Base-by-base conservation (phyloP, 2,113 vertebrate species). In the Nibea albiflora region DNA sequence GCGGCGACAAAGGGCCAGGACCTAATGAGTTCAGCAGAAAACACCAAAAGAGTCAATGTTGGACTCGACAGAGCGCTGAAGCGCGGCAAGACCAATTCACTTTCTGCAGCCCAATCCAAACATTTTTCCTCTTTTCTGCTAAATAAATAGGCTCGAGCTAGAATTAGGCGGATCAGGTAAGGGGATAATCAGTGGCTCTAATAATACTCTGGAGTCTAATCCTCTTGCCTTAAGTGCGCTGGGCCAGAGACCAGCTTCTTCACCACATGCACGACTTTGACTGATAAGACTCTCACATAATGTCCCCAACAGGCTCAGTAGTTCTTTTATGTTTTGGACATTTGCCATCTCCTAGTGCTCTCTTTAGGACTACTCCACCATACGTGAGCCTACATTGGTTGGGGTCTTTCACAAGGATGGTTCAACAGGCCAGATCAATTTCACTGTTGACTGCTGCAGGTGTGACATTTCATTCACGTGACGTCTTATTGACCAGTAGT, bases 151-250 rank as follows among this genome's bases (percentile, higher is more conserved):
- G 85, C 85, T 78, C 69, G 42, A 85, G 78, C 16, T 90, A 75
- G 92, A 92, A 92, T 89, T 92, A 92, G 81, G 88, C 83, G 88
- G 92, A 94, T 92, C 93, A 92, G 91, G 91, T 91, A 89, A 92
- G 91, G 94, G 91, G 94, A 95, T 95, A 95, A 95, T 95, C 94
- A 93, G 92, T 88, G 71, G 87, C 90, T 95, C 95, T 96, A 96
- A 95, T 96, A 96, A 97, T 96, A 96, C 92, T 91, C 93, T 92
- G 89, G 91, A 92, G 95, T 92, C 93, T 96, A 95, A 96, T 95
- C 95, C 93, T 94, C 94, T 95, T 94, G 89, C 78, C 94, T 93
- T 94, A 95, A 96, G 92, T 90, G 84, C 85, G 94, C 93, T 95
- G 84, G 81, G 80, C 93, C 93, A 92, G 73, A 81, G 89, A 93